A percentile compares a stretch with the other conserved stretches of the same genome.
phyloP scores from a whole-genome alignment of 2,888 invertebrate genomes.

The Cantharis rufa region DNA sequence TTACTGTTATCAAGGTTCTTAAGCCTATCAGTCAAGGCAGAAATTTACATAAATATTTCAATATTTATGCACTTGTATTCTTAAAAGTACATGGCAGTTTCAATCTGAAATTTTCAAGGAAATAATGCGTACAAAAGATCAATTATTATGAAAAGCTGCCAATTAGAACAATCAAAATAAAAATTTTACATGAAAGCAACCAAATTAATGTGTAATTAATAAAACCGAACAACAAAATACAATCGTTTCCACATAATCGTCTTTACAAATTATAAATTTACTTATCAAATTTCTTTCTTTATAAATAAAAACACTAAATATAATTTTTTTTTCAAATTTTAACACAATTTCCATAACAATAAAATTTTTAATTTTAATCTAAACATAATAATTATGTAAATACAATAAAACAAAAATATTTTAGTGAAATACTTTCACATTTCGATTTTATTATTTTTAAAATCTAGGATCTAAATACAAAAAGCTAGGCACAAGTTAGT shows the following conservation, averaged over 20 bases:
- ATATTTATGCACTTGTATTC: constrained; percentile 6
- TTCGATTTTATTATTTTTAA: constrained; percentile 12
- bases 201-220: not conserved
- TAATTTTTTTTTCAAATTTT: not conserved
- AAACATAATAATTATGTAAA: not conserved
- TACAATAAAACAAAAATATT: constrained; percentile 12
- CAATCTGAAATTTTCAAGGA: constrained; percentile 2
- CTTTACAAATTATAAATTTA: not conserved
- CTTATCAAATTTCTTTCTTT: not conserved
- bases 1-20: constrained; percentile 17
- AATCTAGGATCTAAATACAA: constrained; percentile 44
- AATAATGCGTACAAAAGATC: constrained; percentile 10
- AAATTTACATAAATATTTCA: constrained; percentile 15
- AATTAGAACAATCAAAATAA: not conserved
- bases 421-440: not conserved
- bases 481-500: constrained; percentile 50
- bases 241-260: not conserved
- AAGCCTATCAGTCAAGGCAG: constrained; percentile 26
- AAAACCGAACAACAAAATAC: not conserved
- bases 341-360: not conserved
- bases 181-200: not conserved
- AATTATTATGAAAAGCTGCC: constrained; percentile 13
- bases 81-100: constrained; percentile 19
- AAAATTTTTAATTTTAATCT: not conserved
- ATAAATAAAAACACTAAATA: not conserved